phyloP scores from a whole-genome alignment of 2,113 vertebrate species.

The Lophotis ruficrista region DNA sequence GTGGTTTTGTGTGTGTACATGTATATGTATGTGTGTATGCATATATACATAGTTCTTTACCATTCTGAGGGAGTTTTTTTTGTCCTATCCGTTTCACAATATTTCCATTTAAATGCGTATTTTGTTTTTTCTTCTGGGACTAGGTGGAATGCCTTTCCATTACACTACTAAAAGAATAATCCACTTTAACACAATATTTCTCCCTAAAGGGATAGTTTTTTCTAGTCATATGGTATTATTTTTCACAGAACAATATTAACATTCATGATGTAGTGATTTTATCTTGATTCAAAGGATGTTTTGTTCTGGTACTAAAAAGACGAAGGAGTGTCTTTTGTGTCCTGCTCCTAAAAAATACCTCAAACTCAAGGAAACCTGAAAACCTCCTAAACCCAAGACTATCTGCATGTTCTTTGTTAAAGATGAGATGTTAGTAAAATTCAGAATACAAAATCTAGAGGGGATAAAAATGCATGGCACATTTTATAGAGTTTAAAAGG shows the following conservation, averaged over 20 bases:
- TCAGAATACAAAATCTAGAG: constrained; percentile 14
- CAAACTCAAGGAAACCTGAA: neutral
- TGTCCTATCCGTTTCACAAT: constrained; percentile 62
- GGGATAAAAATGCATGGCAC: neutral
- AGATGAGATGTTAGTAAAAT: constrained; percentile 44
- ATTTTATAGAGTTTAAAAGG: neutral
- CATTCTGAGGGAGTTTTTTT: constrained; percentile 16
- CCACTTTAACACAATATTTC: constrained; percentile 71
- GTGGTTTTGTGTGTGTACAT: neutral
- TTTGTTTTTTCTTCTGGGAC: constrained; percentile 75
- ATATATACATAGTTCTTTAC: neutral
- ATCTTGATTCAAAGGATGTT: constrained; percentile 69
- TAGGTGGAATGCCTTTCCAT: constrained; percentile 63
- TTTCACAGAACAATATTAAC: constrained; percentile 71
- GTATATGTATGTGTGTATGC: neutral
- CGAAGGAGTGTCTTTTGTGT: constrained; percentile 44
- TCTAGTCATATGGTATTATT: constrained; percentile 65
- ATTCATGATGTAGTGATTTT: constrained; percentile 67
- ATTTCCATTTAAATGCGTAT: constrained; percentile 76
- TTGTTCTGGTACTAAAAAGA: constrained; percentile 62
- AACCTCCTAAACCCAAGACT: neutral
- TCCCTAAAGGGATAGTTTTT: constrained; percentile 68
- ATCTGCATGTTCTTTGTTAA: constrained; percentile 17
- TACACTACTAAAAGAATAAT: constrained; percentile 72
- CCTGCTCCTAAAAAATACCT: constrained; percentile 25